A percentile compares a stretch with the other conserved stretches of the same genome.
Evolutionary conservation across 1,140 invertebrate genomes (phyloP).

Genomic region (Galendromus occidentalis): DNA sequence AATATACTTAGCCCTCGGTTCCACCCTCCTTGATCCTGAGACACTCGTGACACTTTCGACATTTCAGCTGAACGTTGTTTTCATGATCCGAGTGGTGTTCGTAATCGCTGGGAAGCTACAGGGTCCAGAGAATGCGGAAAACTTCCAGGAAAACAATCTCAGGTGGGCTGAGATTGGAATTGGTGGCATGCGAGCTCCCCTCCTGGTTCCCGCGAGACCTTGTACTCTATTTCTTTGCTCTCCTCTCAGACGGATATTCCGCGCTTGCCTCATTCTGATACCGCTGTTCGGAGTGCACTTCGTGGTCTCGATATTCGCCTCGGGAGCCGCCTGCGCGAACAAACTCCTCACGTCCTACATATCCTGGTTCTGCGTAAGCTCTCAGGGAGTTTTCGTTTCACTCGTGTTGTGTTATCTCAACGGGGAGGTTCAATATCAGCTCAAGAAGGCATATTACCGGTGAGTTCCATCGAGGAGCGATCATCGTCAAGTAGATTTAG

Average conservation of each 20-base stretch:
- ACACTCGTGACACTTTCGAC: too few species aligned
- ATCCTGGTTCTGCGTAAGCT: background rate
- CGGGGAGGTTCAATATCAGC: background rate
- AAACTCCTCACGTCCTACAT: background rate
- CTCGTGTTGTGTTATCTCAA: background rate
- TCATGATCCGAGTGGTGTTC: background rate
- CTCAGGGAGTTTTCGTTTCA: background rate
- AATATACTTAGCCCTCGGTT: too few species aligned
- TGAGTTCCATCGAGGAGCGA: background rate
- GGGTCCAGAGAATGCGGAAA: background rate
- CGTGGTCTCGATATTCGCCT: conserved; percentile 4
- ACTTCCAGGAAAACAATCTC: background rate
- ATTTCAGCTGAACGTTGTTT: background rate
- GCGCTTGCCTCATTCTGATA: background rate
- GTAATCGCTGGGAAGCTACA: background rate
- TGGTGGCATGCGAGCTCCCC: too few species aligned
- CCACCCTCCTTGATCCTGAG: too few species aligned
- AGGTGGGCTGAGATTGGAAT: too few species aligned
- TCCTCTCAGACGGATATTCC: background rate
- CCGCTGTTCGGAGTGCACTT: background rate
- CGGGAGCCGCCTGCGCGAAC: background rate
- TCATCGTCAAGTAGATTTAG: too few species aligned
- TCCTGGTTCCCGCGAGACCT: too few species aligned
- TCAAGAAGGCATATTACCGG: background rate
- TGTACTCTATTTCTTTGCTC: too few species aligned